Evolutionary conservation across 2,797 vertebrate species (phyloP), one percentile per base, ranked within the genome.

Genomic region (Rostrhamus sociabilis): DNA sequence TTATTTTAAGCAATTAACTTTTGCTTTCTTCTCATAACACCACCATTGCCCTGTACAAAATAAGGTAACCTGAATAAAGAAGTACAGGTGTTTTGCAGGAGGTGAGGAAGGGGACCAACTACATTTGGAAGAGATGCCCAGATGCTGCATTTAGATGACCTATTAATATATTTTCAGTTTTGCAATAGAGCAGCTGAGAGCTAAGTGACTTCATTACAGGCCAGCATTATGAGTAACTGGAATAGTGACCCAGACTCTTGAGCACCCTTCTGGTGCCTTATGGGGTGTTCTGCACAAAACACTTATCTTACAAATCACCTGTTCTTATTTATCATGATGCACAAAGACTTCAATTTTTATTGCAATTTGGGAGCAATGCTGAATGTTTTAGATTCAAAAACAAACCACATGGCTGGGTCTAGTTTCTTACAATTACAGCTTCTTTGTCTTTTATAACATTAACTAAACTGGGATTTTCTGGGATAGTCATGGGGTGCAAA

Each of bases 141-240:
- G 47, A 62, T 75, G 71, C 48, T 1, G 1, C 71, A 85, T 82
- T 91, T 75, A 81, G 21, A 72, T 90, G 66, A 89, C 68, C 47
- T 86, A 68, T 86, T 81, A 62, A 75, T 29, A 40, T 71, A 71
- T 82, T 95, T 94, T 68, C 75, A 83, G 56, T 83, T 95, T 95
- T 84, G 22, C 86, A 64, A 50, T 19, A 66, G 14, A 92, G 69
- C 66, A 75, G 62, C 90, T 81, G 52, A 83, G 73, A 80, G 47
- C 48, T 67, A 80, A 90, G 90, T 62, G 69, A 81, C 29, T 90
- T 94, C 68, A 64, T 84, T 86, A 66, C 38, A 94, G 58, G 38
- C 17, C 52, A 80, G 68, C 16, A 34, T 82, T 77, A 74, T 15
- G n/a, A 92, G 45, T 31, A 81, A 86, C 42, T 75, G 42, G 62